phyloP scores from a whole-genome alignment of 2,113 vertebrate species.

The Ammodytes dubius region DNA sequence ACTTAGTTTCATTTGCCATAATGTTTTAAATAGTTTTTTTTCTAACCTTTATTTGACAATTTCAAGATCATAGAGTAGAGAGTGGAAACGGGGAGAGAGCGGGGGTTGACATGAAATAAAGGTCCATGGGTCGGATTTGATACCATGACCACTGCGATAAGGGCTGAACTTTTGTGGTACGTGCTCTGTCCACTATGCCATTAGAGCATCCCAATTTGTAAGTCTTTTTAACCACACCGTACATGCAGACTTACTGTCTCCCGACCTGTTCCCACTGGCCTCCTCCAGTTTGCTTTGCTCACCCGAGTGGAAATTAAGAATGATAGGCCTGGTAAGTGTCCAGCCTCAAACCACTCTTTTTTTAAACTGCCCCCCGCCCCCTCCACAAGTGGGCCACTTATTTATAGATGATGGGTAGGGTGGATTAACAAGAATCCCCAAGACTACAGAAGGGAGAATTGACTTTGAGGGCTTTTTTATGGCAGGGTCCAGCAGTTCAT shows the following conservation, averaged over 20 bases:
- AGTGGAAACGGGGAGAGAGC: too few relatives aligned
- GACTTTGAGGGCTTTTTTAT: conserved; percentile 76
- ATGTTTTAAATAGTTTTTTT: not conserved
- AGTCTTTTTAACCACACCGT: conserved; percentile 40
- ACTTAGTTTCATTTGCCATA: conserved; percentile 29
- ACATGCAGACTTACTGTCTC: conserved; percentile 40
- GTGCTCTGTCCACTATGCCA: too few relatives aligned
- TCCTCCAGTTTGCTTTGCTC: conserved; percentile 76
- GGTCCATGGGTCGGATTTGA: too few relatives aligned
- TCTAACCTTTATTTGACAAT: too few relatives aligned
- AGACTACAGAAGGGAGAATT: conserved; percentile 75
- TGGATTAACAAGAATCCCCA: conserved; percentile 79
- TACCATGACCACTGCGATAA: too few relatives aligned
- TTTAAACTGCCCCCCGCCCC: conserved; percentile 49
- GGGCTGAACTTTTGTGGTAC: too few relatives aligned
- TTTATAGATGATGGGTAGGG: conserved; percentile 78
- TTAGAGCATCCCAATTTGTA: not conserved
- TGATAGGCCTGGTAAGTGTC: conserved; percentile 71
- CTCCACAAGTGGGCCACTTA: conserved; percentile 71
- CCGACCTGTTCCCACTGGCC: conserved; percentile 58
- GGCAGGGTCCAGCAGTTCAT: conserved; percentile 71
- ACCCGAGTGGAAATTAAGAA: conserved; percentile 77
- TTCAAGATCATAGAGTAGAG: too few relatives aligned
- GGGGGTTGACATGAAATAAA: too few relatives aligned
- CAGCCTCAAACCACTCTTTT: conserved; percentile 63